These are phyloP conservation scores for Carassius auratus DNA, from an alignment of 2,113 vertebrate genomes.

Conservation along the genomic window DNA sequence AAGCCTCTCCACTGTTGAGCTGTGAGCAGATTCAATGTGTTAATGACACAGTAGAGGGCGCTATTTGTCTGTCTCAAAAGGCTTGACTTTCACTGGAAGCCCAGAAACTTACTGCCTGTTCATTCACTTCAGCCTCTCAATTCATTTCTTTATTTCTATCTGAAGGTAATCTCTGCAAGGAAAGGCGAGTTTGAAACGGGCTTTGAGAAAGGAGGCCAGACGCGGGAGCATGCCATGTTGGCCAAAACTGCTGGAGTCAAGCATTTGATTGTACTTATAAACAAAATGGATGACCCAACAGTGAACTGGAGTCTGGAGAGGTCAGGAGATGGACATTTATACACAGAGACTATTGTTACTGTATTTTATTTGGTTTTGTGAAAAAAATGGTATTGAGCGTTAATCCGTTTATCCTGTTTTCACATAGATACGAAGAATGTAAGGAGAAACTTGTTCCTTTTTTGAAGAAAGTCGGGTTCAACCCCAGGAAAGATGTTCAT, in stretches of 20 bases:
- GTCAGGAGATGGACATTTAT: constrained; percentile 58
- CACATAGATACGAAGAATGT: constrained; percentile 87
- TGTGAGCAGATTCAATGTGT: not conserved
- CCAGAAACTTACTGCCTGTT: not conserved
- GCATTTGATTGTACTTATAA: constrained; percentile 90
- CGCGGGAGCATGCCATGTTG: constrained; percentile 91
- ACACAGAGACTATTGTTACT: not conserved
- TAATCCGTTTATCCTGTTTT: not conserved
- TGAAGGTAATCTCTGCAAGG: constrained; percentile 88
- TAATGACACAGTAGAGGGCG: constrained; percentile 23
- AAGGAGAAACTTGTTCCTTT: constrained; percentile 93
- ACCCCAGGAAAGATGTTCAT: constrained; percentile 91
- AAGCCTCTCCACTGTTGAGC: not conserved
- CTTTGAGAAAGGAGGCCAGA: constrained; percentile 91
- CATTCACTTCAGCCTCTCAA: not conserved
- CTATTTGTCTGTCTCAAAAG: constrained; percentile 16
- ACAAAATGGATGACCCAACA: constrained; percentile 93
- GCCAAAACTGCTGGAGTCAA: constrained; percentile 92
- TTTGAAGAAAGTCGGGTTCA: constrained; percentile 92
- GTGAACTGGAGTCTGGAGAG: constrained; percentile 91
- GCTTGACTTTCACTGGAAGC: not conserved
- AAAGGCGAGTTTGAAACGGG: constrained; percentile 94
- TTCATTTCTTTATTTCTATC: not conserved
- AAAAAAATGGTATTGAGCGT: not conserved
- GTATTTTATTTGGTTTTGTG: no score